Percentiles rank a stretch among this genome's conserved stretches.
phyloP scores from a whole-genome alignment of 1,140 invertebrate genomes.

The Monomorium pharaonis region DNA sequence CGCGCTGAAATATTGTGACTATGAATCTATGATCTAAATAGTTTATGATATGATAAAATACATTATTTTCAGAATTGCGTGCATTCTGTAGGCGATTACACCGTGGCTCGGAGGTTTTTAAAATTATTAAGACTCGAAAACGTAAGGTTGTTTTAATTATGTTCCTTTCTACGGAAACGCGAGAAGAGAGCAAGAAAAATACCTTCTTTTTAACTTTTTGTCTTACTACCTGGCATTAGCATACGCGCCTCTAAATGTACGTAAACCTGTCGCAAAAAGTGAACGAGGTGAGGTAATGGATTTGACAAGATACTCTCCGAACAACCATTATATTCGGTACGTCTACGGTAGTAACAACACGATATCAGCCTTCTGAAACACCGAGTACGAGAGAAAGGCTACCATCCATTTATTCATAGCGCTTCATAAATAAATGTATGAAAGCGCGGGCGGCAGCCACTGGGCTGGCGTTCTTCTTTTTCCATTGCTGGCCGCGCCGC shows the following conservation, averaged over 20 bases:
- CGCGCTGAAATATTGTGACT: neutral
- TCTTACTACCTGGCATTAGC: constrained; percentile 6
- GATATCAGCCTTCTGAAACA: constrained; percentile 76
- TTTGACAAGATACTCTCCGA: constrained; percentile 75
- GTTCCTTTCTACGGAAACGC: neutral
- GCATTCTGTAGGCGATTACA: neutral
- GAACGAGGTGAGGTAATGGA: constrained; percentile 66
- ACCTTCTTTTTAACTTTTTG: neutral
- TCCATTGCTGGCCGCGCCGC: constrained; percentile 46
- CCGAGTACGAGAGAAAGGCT: constrained; percentile 76
- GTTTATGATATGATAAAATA: neutral
- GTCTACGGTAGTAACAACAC: constrained; percentile 77
- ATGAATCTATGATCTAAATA: neutral
- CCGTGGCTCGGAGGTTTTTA: neutral
- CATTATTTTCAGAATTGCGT: neutral
- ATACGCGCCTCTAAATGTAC: constrained; percentile 30
- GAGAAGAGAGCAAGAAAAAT: neutral
- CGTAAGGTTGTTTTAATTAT: neutral
- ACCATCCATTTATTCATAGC: constrained; percentile 84
- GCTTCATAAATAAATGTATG: constrained; percentile 85
- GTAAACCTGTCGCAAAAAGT: constrained; percentile 24
- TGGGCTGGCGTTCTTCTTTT: constrained; percentile 69
- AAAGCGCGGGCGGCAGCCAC: constrained; percentile 75
- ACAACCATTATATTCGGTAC: constrained; percentile 79
- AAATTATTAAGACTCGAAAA: neutral